Evolutionary conservation across 2,888 invertebrate genomes (phyloP).

Genomic region (Cyaniris semiargus): DNA sequence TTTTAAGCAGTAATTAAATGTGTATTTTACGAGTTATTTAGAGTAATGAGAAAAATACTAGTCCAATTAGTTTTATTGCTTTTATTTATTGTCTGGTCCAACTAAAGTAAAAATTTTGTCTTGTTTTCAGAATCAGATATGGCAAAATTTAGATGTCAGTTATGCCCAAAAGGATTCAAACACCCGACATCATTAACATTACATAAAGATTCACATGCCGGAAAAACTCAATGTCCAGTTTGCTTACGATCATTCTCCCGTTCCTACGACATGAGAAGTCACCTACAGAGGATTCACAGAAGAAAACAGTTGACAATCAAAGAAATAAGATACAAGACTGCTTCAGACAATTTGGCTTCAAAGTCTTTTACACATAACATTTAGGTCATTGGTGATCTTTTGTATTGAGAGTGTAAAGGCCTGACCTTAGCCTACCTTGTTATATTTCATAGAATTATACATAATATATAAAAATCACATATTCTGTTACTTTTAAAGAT

Average conservation of each 20-base stretch:
- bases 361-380: conserved; percentile 71
- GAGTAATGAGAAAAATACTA: not conserved
- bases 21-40: not conserved
- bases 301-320: conserved; percentile 76
- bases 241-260: conserved; percentile 82
- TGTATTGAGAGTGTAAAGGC: conserved; percentile 47
- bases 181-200: conserved; percentile 82
- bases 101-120: not conserved
- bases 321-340: conserved; percentile 73
- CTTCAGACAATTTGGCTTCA: conserved; percentile 62
- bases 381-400: conserved; percentile 49
- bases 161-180: conserved; percentile 83
- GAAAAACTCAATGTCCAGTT: conserved; percentile 83
- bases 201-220: conserved; percentile 82
- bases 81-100: not conserved
- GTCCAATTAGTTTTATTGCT: not conserved
- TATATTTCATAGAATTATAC: conserved; percentile 38
- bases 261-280: conserved; percentile 82
- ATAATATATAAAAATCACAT: conserved; percentile 44
- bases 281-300: conserved; percentile 81
- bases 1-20: not conserved
- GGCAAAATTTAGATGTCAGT: conserved; percentile 81
- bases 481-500: conserved; percentile 55
- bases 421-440: conserved; percentile 55
- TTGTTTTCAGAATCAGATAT: conserved; percentile 76